Conservation (phyloP, 92 coral and sea anemone species). For the Phenganax stokvisi region DNA sequence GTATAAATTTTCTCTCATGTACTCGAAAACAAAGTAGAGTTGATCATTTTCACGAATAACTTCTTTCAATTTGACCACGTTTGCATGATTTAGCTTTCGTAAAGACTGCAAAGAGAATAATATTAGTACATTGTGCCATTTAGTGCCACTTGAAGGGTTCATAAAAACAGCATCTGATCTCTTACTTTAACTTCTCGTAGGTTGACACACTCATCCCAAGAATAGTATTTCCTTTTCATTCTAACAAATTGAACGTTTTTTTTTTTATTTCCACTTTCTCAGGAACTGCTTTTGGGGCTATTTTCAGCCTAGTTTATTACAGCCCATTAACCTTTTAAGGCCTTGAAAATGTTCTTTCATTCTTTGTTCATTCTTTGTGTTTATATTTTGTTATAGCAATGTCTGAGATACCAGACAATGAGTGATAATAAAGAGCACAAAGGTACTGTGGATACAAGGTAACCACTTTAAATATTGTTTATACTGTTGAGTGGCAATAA, state of each 20-base stretch:
- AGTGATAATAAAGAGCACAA: too few relatives aligned
- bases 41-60: slow-evolving; percentile 92
- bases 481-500: too few relatives aligned
- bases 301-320: too few relatives aligned
- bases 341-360: too few relatives aligned
- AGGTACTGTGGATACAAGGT: too few relatives aligned
- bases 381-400: too few relatives aligned
- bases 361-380: too few relatives aligned
- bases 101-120: slow-evolving; percentile 64
- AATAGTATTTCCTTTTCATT: slow-evolving; percentile 90
- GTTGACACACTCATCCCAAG: slow-evolving; percentile 93
- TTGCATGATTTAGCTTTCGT: slow-evolving; percentile 85
- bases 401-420: too few relatives aligned
- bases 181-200: slow-evolving; percentile 95
- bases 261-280: background rate
- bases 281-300: too few relatives aligned
- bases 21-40: slow-evolving; percentile 89
- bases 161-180: too few relatives aligned
- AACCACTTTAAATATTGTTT: too few relatives aligned
- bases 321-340: too few relatives aligned
- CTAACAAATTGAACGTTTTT: slow-evolving; percentile 33
- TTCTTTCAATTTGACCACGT: slow-evolving; percentile 90
- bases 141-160: background rate
- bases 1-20: slow-evolving; percentile 90
- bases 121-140: background rate